Evolutionary conservation across 2,888 invertebrate genomes (phyloP).

Genomic region (Chrysopilus asiliformis): DNA sequence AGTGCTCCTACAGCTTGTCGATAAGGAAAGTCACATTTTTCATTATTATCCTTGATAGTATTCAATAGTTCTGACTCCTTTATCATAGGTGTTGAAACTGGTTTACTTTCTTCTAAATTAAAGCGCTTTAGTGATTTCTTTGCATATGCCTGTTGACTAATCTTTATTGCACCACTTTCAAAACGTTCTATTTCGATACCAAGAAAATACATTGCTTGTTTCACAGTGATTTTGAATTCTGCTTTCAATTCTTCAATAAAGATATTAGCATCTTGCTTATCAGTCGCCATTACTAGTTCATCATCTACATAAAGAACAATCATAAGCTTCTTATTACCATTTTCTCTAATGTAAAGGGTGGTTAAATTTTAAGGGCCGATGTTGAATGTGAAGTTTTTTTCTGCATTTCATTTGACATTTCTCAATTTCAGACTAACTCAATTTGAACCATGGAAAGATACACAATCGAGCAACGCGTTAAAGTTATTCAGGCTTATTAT

Average conservation of each 20-base stretch:
- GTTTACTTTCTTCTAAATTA: conserved; percentile 9
- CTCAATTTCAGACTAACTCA: too few relatives aligned
- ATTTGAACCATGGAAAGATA: too few relatives aligned
- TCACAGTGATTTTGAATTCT: conserved; percentile 23
- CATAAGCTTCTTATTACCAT: too few relatives aligned
- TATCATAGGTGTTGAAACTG: conserved; percentile 7
- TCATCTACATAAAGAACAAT: conserved; percentile 20
- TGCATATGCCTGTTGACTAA: conserved; percentile 9
- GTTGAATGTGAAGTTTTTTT: too few relatives aligned
- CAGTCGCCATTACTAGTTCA: conserved; percentile 15
- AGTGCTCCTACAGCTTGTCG: conserved; percentile 19
- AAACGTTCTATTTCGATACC: conserved; percentile 14
- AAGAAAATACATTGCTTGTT: conserved; percentile 27
- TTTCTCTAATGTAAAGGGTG: too few relatives aligned
- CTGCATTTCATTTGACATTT: too few relatives aligned
- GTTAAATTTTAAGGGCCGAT: too few relatives aligned
- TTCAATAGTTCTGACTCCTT: conserved; percentile 1
- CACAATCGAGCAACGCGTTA: too few relatives aligned
- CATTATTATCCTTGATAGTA: conserved; percentile 2
- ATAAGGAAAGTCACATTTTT: conserved; percentile 1
- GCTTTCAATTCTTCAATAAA: conserved; percentile 23
- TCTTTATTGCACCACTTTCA: conserved; percentile 6
- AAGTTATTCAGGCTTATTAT: too few relatives aligned
- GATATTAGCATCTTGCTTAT: conserved; percentile 6
- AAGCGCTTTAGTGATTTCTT: conserved; percentile 11